Base-by-base conservation (phyloP, 2,113 vertebrate genomes). In the Castor canadensis region DNA sequence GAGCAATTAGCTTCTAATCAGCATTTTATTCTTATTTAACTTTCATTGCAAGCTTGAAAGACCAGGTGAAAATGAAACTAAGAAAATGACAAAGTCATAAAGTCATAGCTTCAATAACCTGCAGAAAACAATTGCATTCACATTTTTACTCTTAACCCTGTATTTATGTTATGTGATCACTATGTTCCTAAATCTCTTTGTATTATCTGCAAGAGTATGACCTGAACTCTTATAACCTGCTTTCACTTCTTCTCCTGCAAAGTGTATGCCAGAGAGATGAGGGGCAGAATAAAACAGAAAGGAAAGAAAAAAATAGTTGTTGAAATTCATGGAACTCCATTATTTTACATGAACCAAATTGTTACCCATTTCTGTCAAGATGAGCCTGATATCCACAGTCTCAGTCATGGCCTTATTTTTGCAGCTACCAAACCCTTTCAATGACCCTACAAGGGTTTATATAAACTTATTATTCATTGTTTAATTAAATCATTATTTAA, bases 41-140 rank as follows among this genome's bases (percentile, higher is more conserved):
- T 58, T 47, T 38, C 35, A 88, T 19, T 93, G 67, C 73, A 83
- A 91, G 79, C 72, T 62, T 73, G n/a, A 91, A 82, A 91, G 16
- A 72, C 17, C 6, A 58, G 24, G 56, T 58, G 26, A 71, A 96
- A 67, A n/a, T 49, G 6, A 72, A 64, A 22, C 35, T 54, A 84
- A 30, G 58, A 81, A 81, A 95, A 60, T 24, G 28, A 88, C 47
- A 64, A 81, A 90, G 24, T 72, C 28, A 58, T 85, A 83, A 87
- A 85, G 62, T 58, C 20, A 32, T 2, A 45, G 19, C 24, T 87
- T 76, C 13, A 83, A 80, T 84, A 85, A 73, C 35, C 30, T 67
- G 6, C 30, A 49, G 35, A 45, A 35, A 62, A 54, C 3, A 66
- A 13, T 28, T 60, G 16, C 62, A 24, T 66, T 49, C 54, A 45